Conservation (phyloP, 2,888 invertebrate species). For the Camptogramma bilineatum region DNA sequence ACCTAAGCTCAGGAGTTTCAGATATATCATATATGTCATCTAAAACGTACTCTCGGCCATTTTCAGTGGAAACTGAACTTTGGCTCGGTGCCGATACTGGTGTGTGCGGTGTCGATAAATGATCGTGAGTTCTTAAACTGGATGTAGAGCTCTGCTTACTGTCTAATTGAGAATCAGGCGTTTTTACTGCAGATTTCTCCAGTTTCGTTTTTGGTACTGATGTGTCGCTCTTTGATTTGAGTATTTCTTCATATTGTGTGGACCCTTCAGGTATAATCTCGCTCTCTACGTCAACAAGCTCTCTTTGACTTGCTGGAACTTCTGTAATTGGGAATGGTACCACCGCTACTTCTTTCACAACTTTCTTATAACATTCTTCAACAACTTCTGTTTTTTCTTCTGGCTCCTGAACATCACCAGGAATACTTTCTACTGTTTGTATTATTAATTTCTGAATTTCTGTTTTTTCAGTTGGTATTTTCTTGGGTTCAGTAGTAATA, state of each 20-base stretch:
- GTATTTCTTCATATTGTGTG: conserved; percentile 79
- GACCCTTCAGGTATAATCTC: conserved; percentile 77
- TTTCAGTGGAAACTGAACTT: conserved; percentile 88
- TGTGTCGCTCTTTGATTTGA: conserved; percentile 81
- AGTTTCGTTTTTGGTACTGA: conserved; percentile 80
- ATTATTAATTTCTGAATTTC: conserved; percentile 58
- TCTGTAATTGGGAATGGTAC: conserved; percentile 81
- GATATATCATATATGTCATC: conserved; percentile 86
- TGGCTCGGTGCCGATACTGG: conserved; percentile 87
- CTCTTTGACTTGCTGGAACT: conserved; percentile 79
- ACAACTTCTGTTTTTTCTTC: conserved; percentile 49
- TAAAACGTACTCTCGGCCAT: conserved; percentile 87
- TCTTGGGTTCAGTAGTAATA: conserved; percentile 72
- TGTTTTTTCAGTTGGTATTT: conserved; percentile 56
- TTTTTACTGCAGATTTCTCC: conserved; percentile 74
- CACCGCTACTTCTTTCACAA: conserved; percentile 63
- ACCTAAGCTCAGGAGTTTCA: conserved; percentile 85
- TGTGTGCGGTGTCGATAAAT: conserved; percentile 85
- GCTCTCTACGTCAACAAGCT: conserved; percentile 78
- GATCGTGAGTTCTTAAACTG: conserved; percentile 82
- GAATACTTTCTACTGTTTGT: conserved; percentile 56
- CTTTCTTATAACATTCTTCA: conserved; percentile 71
- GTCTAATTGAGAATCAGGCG: conserved; percentile 72
- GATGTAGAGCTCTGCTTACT: conserved; percentile 87
- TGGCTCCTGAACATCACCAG: conserved; percentile 29